These are phyloP conservation scores for Holocentrus rufus DNA, from an alignment of 2,797 vertebrate genomes.

Conservation along the genomic window DNA sequence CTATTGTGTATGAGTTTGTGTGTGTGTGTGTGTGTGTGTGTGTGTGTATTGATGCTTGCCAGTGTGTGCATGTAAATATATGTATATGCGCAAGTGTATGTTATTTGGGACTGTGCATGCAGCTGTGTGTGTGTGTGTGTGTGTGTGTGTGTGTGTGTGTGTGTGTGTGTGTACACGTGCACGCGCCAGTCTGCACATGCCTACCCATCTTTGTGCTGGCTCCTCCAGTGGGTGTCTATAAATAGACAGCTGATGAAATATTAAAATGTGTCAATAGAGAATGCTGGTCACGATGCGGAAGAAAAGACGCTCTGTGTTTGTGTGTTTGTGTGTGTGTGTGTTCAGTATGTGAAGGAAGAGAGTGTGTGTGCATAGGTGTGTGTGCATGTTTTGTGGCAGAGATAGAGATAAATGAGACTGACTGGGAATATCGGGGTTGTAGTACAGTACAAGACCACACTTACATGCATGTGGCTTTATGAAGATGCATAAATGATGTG, in stretches of 20 bases:
- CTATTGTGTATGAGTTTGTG: too few species aligned
- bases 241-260: slow-evolving; percentile 75
- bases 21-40: slow-evolving; percentile 29
- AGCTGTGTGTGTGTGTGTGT: slow-evolving; percentile 10
- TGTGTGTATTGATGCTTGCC: too few species aligned
- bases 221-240: slow-evolving; percentile 51
- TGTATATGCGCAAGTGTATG: too few species aligned
- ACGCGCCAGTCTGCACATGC: slow-evolving; percentile 4
- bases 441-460: not conserved
- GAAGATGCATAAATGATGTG: slow-evolving; percentile 25
- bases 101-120: slow-evolving; percentile 15
- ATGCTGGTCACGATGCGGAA: slow-evolving; percentile 48
- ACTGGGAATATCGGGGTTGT: not conserved
- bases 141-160: slow-evolving; percentile 12
- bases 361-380: too few species aligned
- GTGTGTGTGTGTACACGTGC: slow-evolving; percentile 13
- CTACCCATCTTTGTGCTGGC: not conserved
- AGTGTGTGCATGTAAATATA: not conserved
- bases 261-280: slow-evolving; percentile 74
- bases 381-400: not conserved
- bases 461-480: slow-evolving; percentile 41
- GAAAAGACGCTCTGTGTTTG: slow-evolving; percentile 41
- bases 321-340: too few species aligned
- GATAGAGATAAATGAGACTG: not conserved
- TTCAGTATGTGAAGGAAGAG: too few species aligned